These are phyloP conservation scores for Cotesia glomerata DNA, from an alignment of 1,140 invertebrate species.

Conservation along the genomic window DNA sequence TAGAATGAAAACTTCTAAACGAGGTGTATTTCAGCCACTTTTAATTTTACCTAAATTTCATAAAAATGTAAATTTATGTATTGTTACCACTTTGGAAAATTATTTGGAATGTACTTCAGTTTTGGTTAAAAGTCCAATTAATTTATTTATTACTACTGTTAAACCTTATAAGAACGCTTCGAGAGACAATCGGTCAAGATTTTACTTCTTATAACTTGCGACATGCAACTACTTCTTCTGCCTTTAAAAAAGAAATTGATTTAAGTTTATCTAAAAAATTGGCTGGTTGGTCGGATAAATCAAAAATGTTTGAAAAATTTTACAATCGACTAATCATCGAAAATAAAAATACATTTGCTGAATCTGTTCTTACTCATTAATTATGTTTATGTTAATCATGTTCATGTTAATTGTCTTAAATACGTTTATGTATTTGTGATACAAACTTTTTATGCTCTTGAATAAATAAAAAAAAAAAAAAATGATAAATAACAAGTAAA, in stretches of 20 bases:
- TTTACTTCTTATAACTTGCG: background rate
- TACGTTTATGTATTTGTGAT: no score
- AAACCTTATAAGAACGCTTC: background rate
- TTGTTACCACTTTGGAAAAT: background rate
- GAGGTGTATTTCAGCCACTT: no score
- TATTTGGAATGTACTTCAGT: slow-evolving; percentile 4
- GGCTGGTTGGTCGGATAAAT: slow-evolving; percentile 1
- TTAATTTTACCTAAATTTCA: no score
- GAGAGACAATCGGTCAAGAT: background rate
- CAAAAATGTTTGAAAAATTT: background rate
- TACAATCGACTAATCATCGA: background rate
- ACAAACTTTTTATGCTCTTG: no score
- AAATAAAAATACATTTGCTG: background rate
- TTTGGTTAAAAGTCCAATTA: background rate
- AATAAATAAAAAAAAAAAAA: no score
- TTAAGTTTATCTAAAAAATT: background rate
- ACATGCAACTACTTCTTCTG: background rate
- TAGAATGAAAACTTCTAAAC: slow-evolving; percentile 17
- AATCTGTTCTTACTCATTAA: background rate
- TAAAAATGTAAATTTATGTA: no score
- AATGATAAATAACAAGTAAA: no score
- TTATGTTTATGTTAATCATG: background rate
- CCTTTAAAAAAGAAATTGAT: background rate
- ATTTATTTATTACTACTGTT: background rate
- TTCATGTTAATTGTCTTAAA: background rate